These are phyloP conservation scores for Lypha dubia DNA, from an alignment of 2,888 invertebrate species.

Conservation along the genomic window DNA sequence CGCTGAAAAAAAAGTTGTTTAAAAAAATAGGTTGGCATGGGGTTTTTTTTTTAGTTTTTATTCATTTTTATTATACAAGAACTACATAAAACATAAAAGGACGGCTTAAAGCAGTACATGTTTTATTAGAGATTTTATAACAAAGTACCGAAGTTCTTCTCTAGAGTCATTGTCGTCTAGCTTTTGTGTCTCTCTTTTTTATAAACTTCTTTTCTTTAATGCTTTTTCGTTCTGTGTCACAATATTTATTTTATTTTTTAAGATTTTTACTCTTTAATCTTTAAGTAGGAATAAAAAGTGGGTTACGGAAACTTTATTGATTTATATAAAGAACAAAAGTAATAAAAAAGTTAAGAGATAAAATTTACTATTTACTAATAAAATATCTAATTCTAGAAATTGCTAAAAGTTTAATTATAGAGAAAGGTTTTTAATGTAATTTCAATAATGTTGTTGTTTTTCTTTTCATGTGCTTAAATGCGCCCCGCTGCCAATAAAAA, in stretches of 20 bases:
- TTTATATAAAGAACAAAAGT: neutral
- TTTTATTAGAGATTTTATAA: conserved; percentile 23
- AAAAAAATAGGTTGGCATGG: conserved; percentile 33
- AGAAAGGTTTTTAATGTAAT: too few species aligned
- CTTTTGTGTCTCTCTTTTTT: conserved; percentile 8
- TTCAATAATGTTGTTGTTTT: too few species aligned
- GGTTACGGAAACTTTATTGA: neutral
- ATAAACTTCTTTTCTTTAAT: conserved; percentile 1
- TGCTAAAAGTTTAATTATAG: too few species aligned
- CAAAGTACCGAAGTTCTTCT: conserved; percentile 9
- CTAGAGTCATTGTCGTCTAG: conserved; percentile 19
- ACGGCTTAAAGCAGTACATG: neutral
- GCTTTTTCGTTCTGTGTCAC: conserved; percentile 25
- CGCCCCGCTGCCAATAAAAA: too few species aligned
- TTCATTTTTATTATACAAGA: neutral
- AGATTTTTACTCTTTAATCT: neutral
- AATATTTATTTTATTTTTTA: conserved; percentile 25
- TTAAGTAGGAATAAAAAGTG: neutral
- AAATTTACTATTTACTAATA: too few species aligned
- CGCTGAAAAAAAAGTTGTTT: neutral
- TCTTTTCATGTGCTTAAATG: too few species aligned
- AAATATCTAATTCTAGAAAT: too few species aligned
- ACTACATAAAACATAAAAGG: neutral
- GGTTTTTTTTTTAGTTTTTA: conserved; percentile 10
- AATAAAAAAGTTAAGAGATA: too few species aligned